A percentile compares a stretch with the other conserved stretches of the same genome.
These are phyloP conservation scores for Notothenia coriiceps DNA, from an alignment of 2,113 vertebrate species.

Conservation along the genomic window DNA sequence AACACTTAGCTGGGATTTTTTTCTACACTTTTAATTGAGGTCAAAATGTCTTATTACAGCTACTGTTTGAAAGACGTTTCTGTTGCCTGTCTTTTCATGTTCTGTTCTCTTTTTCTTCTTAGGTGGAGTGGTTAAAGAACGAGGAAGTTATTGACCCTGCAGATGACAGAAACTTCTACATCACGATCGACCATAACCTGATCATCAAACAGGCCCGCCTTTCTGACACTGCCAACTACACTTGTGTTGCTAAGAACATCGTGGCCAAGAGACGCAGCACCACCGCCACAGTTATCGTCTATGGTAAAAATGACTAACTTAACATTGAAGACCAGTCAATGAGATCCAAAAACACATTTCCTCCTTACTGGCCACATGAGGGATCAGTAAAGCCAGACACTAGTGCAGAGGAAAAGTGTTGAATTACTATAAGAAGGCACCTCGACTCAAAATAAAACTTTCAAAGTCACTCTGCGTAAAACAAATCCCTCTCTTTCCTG, in stretches of 20 bases:
- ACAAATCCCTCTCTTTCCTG: constrained; percentile 40
- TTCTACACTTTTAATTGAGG: constrained; percentile 46
- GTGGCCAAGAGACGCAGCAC: constrained; percentile 97
- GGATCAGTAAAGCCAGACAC: constrained; percentile 5
- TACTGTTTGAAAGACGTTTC: neutral
- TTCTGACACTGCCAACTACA: constrained; percentile 97
- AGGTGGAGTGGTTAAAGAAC: constrained; percentile 99
- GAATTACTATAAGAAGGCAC: constrained; percentile 22
- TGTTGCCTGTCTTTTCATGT: neutral
- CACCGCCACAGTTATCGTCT: constrained; percentile 96
- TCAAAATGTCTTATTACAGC: constrained; percentile 29
- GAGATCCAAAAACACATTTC: neutral
- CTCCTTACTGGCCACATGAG: neutral
- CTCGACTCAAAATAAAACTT: constrained; percentile 49
- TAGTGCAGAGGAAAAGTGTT: neutral
- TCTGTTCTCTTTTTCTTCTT: neutral
- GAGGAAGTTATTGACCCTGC: constrained; percentile 96
- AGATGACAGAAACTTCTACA: constrained; percentile 98
- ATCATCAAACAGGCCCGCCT: constrained; percentile 99
- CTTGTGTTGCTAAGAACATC: constrained; percentile 98
- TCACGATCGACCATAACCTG: constrained; percentile 98
- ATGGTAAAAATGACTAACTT: constrained; percentile 83
- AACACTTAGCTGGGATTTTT: constrained; percentile 53
- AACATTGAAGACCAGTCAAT: neutral
- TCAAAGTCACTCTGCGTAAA: constrained; percentile 57